Evolutionary conservation across 2,797 vertebrate species (phyloP), one percentile per base, ranked within the genome.

Genomic region (Lemur catta): DNA sequence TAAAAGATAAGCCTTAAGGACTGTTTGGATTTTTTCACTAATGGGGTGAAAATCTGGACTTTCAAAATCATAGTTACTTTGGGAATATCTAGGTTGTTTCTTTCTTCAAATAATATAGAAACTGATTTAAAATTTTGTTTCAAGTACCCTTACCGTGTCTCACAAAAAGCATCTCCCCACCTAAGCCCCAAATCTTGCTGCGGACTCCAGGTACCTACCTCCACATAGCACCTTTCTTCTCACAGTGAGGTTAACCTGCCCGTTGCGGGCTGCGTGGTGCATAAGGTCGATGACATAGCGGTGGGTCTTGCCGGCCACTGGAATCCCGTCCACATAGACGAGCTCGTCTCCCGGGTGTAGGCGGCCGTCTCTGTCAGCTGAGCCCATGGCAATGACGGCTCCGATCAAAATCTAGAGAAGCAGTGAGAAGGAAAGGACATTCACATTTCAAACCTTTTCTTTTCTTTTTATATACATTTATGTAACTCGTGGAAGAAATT

Each of bases 221-320:
- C 98, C 97, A 14, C 98, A 98, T 97, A 99, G 99, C 89, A 99
- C 97, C 98, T 99, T 99, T 98, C 99, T 99, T 98, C 99, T 99
- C 98, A 99, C 99, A 97, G 99, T 99, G 98, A 99, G 99, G 91
- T 99, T 99, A 90, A 99, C 99, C 96, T 99, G 99, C 90, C 99
- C 99, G 0, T 99, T 99, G 2, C 99, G 99, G 24, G 99, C 99
- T 59, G 99, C 99, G 0, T 99, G 99, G 95, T 99, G 99, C 99
- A 99, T 99, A 94, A 99, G 98, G 97, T 99, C 99, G 71, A 99
- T 99, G 98, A 99, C 99, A 0, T 99, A 99, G 98, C 99, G 98
- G 98, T 99, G 99, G 0, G 99, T 99, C 98, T 99, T 99, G 96
- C 99, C 99, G 0, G 99, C 99, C 98, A 99, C 99, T 0, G 99